Evolutionary conservation across 2,113 vertebrate genomes (phyloP).

Genomic region (Oreocharis arfaki): DNA sequence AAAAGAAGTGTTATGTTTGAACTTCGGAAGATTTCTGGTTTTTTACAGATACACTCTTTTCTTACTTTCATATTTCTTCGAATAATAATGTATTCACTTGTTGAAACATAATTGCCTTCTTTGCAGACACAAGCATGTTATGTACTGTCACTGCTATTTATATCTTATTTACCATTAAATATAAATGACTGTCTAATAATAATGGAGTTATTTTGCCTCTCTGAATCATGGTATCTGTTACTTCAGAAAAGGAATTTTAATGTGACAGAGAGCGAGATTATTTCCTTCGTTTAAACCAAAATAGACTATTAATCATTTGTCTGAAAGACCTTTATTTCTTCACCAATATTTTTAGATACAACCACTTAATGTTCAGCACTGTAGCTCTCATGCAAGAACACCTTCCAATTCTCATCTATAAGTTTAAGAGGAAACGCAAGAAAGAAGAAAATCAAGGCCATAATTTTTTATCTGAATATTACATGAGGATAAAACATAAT

Average conservation of each 20-base stretch:
- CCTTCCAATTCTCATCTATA: not conserved
- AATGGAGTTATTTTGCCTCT: not conserved
- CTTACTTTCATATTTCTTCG: not conserved
- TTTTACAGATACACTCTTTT: not conserved
- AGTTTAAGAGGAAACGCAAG: not conserved
- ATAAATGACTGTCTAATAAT: not conserved
- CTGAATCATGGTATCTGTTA: not conserved
- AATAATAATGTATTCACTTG: not conserved
- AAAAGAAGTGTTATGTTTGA: not conserved
- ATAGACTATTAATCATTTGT: not conserved
- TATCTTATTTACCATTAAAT: not conserved
- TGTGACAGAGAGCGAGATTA: not conserved
- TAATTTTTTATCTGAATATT: not conserved
- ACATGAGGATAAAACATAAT: not conserved
- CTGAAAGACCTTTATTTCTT: not conserved
- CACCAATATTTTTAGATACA: not conserved
- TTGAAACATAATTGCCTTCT: not conserved
- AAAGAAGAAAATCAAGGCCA: not conserved
- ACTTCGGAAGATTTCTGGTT: not conserved
- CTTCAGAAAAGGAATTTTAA: not conserved
- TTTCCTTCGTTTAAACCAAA: not conserved
- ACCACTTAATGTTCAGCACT: not conserved
- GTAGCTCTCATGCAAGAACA: not conserved
- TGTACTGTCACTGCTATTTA: not conserved
- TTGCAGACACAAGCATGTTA: not conserved